These are phyloP conservation scores for Toxonevra muliebris DNA, from an alignment of 2,888 invertebrate species.

Conservation along the genomic window DNA sequence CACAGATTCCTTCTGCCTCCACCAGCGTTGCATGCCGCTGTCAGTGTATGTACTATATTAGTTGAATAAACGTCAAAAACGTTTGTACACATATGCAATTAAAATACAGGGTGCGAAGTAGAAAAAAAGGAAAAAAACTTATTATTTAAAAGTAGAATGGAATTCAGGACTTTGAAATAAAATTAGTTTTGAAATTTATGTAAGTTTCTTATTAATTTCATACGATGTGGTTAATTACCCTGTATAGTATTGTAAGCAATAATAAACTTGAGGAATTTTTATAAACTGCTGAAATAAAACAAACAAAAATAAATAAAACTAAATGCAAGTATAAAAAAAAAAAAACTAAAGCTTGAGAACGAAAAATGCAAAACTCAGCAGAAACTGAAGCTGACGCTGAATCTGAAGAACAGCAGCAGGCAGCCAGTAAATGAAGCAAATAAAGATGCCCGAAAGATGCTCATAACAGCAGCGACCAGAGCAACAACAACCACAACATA, in stretches of 20 bases:
- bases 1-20: conserved; percentile 2
- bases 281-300: conserved; percentile 26
- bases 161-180: background rate
- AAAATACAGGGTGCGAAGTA: conserved; percentile 12
- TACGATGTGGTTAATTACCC: background rate
- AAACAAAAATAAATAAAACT: conserved; percentile 14
- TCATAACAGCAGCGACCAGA: conserved; percentile 2
- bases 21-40: background rate
- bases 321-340: background rate
- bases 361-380: conserved; percentile 23
- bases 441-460: conserved; percentile 28
- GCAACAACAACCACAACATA: conserved; percentile 19
- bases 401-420: conserved; percentile 22
- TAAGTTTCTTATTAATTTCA: background rate
- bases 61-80: conserved; percentile 35
- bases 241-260: conserved; percentile 17
- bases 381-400: background rate
- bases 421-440: conserved; percentile 25
- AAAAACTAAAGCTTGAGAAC: background rate
- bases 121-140: background rate
- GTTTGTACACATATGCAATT: conserved; percentile 22
- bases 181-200: background rate
- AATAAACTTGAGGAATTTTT: conserved; percentile 33
- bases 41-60: conserved; percentile 31
- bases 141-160: background rate